These are phyloP conservation scores for Ormyrus pomaceus DNA, from an alignment of 2,888 invertebrate genomes.

Conservation along the genomic window DNA sequence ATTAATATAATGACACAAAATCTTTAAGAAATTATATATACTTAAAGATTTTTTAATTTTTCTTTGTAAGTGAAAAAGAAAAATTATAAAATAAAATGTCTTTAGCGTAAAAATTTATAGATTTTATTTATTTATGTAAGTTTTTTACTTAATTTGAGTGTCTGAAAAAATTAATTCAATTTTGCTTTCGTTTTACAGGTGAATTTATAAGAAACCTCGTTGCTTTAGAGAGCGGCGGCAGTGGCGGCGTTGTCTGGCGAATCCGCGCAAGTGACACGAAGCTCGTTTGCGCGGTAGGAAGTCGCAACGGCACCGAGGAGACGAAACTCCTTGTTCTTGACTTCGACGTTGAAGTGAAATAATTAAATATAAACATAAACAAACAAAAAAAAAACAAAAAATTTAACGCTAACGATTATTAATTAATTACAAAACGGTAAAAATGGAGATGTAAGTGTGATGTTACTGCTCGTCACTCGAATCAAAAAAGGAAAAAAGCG, in stretches of 20 bases:
- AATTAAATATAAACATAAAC: conserved; percentile 59
- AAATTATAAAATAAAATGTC: not conserved
- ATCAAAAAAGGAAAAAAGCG: conserved; percentile 32
- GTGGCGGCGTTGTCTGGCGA: conserved; percentile 99
- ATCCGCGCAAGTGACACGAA: conserved; percentile 97
- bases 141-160: not conserved
- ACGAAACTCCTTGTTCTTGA: conserved; percentile 98
- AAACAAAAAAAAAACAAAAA: conserved; percentile 40
- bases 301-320: conserved; percentile 98
- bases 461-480: conserved; percentile 38
- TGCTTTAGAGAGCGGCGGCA: conserved; percentile 94
- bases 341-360: conserved; percentile 89
- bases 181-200: conserved; percentile 71
- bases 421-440: conserved; percentile 31
- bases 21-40: not conserved
- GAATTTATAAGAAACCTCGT: conserved; percentile 98
- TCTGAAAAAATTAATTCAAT: not conserved
- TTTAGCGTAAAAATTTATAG: not conserved
- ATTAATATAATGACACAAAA: not conserved
- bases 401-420: conserved; percentile 48
- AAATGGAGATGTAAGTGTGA: conserved; percentile 33
- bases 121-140: not conserved
- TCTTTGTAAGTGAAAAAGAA: no score
- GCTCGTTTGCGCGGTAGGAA: conserved; percentile 98
- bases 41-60: not conserved